These are phyloP conservation scores for Henricia sp. DNA, from an alignment of 53 echinoderm and acorn worm genomes.

Conservation along the genomic window DNA sequence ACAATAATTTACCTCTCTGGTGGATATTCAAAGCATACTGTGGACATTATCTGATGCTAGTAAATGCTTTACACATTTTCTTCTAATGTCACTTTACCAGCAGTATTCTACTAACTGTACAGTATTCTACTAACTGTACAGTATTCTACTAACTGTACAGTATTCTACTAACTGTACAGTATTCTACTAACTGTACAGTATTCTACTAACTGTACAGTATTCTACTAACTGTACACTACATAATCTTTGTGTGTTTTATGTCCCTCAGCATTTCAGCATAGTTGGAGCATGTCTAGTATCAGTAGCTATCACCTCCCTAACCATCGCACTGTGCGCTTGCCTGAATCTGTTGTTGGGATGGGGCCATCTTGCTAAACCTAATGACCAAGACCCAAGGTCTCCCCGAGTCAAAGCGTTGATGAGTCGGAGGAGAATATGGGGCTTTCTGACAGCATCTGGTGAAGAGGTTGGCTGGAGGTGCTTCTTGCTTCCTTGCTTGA, in stretches of 20 bases:
- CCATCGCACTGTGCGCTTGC: conserved; percentile 4
- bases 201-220: too few species aligned
- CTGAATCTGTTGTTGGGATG: conserved; percentile 22
- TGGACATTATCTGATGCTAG: too few species aligned
- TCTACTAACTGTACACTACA: too few species aligned
- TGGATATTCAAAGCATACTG: too few species aligned
- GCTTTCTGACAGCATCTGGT: conserved; percentile 40
- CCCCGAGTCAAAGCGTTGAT: not conserved
- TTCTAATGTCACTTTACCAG: too few species aligned
- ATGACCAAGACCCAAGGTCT: not conserved
- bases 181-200: too few species aligned
- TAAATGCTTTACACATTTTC: too few species aligned
- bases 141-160: too few species aligned
- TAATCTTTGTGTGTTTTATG: not conserved
- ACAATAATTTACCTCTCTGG: too few species aligned
- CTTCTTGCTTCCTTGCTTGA: conserved; percentile 34
- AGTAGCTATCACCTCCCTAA: not conserved
- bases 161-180: too few species aligned
- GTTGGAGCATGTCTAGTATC: conserved; percentile 18
- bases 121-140: too few species aligned
- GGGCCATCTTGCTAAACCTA: conserved; percentile 1
- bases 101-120: too few species aligned
- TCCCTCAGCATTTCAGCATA: not conserved
- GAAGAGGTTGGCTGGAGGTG: conserved; percentile 55
- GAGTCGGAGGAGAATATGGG: conserved; percentile 7